Percentiles rank a stretch among this genome's conserved stretches.
These are phyloP conservation scores for Drosophila lacteicornis DNA, from an alignment of 1,140 invertebrate species.

Conservation along the genomic window DNA sequence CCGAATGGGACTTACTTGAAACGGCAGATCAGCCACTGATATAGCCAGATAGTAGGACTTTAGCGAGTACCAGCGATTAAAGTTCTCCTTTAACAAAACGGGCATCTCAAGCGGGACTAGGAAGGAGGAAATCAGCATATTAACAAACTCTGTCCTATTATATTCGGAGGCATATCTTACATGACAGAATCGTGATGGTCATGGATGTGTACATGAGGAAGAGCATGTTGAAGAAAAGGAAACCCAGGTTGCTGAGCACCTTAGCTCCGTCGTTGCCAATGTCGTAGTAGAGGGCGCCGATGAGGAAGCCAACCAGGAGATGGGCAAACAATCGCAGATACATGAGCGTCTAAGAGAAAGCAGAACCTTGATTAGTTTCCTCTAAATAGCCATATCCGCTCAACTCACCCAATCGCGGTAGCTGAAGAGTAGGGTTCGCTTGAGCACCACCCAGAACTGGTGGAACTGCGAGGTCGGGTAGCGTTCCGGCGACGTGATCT, in stretches of 20 bases:
- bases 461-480: constrained; percentile 91
- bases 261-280: constrained; percentile 97
- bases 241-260: constrained; percentile 97
- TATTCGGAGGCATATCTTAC: constrained; percentile 86
- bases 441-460: constrained; percentile 93
- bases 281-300: constrained; percentile 96
- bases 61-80: constrained; percentile 99
- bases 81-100: constrained; percentile 96
- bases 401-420: constrained; percentile 91
- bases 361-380: neutral
- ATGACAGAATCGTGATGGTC: constrained; percentile 98
- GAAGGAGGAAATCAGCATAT: constrained; percentile 69
- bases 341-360: constrained; percentile 93
- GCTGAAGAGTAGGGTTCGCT: constrained; percentile 92
- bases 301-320: constrained; percentile 95
- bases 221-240: constrained; percentile 98
- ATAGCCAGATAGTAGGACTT: constrained; percentile 98
- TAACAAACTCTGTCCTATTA: no score
- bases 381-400: neutral
- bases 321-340: constrained; percentile 96
- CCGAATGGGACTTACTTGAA: constrained; percentile 90
- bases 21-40: constrained; percentile 97
- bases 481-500: constrained; percentile 87
- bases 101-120: constrained; percentile 97
- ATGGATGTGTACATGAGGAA: constrained; percentile 99